Conservation (phyloP, 2,888 invertebrate genomes). For the Uloborus plumipes region DNA sequence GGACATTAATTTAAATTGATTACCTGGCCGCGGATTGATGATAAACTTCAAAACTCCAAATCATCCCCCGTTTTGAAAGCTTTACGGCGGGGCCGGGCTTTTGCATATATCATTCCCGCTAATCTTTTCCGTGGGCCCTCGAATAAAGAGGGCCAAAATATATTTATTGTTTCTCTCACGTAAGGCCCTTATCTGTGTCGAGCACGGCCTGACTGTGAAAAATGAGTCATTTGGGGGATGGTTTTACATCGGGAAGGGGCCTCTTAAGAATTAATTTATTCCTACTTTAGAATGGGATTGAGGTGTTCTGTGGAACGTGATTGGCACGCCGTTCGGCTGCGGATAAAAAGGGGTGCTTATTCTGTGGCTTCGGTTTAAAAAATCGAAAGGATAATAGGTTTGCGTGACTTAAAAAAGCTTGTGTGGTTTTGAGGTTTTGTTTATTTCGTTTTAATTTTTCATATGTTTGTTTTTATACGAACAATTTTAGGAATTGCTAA, state of each 20-base stretch:
- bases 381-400: too few species aligned
- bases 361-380: not conserved
- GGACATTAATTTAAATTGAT: conserved; percentile 64
- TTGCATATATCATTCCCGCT: conserved; percentile 36
- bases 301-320: too few species aligned
- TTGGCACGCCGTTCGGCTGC: not conserved
- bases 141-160: conserved; percentile 2
- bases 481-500: too few species aligned
- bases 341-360: not conserved
- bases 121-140: conserved; percentile 10
- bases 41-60: conserved; percentile 58
- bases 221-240: conserved; percentile 12
- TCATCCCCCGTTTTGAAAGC: conserved; percentile 48
- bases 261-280: conserved; percentile 25
- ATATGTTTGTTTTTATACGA: too few species aligned
- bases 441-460: too few species aligned
- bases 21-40: conserved; percentile 44
- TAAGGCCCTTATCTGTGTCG: conserved; percentile 35
- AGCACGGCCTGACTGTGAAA: conserved; percentile 15
- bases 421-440: too few species aligned
- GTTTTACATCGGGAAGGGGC: conserved; percentile 1
- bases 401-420: too few species aligned
- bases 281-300: not conserved
- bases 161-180: conserved; percentile 48
- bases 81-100: conserved; percentile 20